These are phyloP conservation scores for Thalassaphorura encarpata DNA, from an alignment of 1,140 invertebrate species.

Conservation along the genomic window DNA sequence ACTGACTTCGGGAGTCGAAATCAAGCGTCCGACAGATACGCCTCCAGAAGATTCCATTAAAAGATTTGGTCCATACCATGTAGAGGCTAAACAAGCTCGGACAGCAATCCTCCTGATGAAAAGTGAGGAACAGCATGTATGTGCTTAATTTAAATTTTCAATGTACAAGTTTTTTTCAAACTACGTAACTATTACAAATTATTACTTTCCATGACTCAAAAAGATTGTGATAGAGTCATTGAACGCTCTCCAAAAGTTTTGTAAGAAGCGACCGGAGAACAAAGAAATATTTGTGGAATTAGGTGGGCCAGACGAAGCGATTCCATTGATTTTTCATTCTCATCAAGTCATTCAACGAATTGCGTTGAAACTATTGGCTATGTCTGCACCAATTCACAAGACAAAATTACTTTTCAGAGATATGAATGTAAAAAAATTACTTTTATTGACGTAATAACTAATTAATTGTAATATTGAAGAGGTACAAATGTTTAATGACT, in stretches of 20 bases:
- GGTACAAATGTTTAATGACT: not conserved
- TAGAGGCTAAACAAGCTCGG: conserved; percentile 17
- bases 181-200: not conserved
- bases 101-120: conserved; percentile 22
- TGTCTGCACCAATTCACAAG: conserved; percentile 12
- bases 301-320: conserved; percentile 4
- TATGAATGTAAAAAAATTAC: conserved; percentile 3
- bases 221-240: conserved; percentile 24
- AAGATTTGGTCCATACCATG: conserved; percentile 20
- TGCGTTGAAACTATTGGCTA: conserved; percentile 17
- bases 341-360: conserved; percentile 20
- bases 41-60: conserved; percentile 11
- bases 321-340: conserved; percentile 4
- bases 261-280: conserved; percentile 16
- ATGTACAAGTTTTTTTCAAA: not conserved
- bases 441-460: not conserved
- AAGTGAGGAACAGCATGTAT: conserved; percentile 19
- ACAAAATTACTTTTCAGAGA: conserved; percentile 9
- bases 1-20: not conserved
- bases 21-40: not conserved
- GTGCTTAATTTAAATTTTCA: not conserved
- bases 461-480: not conserved
- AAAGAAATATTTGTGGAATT: conserved; percentile 13
- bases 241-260: conserved; percentile 24
- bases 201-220: too few species aligned